Evolutionary conservation across 2,888 invertebrate genomes (phyloP).

Genomic region (Standfussiana lucernea): DNA sequence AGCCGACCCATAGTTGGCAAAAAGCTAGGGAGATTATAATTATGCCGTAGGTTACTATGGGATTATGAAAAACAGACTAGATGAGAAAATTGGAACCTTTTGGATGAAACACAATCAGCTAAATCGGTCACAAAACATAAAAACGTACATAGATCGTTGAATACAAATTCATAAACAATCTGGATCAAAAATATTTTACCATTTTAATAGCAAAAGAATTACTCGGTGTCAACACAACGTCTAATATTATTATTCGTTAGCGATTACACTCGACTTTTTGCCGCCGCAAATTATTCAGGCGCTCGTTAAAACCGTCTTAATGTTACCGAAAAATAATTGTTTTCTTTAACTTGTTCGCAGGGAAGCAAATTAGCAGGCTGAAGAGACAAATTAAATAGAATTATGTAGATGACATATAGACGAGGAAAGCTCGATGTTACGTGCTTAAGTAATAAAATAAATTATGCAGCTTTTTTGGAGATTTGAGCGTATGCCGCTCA

Average conservation of each 20-base stretch:
- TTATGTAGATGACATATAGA: conserved; percentile 60
- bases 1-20: neutral
- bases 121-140: neutral
- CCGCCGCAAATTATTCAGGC: conserved; percentile 56
- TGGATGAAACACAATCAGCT: neutral
- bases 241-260: conserved; percentile 51
- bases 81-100: too few relatives aligned
- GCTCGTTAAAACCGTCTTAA: conserved; percentile 48
- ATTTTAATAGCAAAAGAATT: conserved; percentile 21
- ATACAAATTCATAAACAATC: neutral
- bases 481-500: neutral
- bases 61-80: too few relatives aligned
- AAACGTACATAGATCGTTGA: neutral
- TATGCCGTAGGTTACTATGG: neutral
- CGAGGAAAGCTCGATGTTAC: conserved; percentile 33
- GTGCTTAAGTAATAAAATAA: conserved; percentile 43
- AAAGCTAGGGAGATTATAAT: neutral
- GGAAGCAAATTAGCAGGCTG: conserved; percentile 51
- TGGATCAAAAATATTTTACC: neutral
- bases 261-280: conserved; percentile 49
- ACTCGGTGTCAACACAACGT: conserved; percentile 30
- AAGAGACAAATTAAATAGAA: conserved; percentile 63
- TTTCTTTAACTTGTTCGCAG: conserved; percentile 52
- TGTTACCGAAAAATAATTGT: conserved; percentile 58
- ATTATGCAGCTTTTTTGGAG: conserved; percentile 39